Conservation (phyloP, 2,888 invertebrate species). For the Patella pellucida region DNA sequence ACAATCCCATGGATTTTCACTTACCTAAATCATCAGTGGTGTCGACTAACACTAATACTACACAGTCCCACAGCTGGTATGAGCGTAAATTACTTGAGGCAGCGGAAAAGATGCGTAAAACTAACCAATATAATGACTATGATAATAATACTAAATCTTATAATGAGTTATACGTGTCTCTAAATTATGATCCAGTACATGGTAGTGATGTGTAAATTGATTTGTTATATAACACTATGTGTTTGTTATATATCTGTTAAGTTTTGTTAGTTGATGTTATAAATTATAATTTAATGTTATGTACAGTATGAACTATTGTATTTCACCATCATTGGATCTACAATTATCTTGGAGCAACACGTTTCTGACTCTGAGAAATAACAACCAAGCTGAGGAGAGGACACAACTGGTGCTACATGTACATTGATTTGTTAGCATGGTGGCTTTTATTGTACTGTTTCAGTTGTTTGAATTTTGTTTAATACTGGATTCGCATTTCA, state of each 20-base stretch:
- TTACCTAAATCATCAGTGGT: not conserved
- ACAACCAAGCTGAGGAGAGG: no score
- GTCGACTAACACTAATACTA: not conserved
- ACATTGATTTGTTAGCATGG: no score
- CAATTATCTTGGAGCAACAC: no score
- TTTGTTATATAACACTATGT: not conserved
- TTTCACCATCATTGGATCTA: no score
- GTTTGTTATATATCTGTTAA: not conserved
- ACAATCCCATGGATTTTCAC: conserved; percentile 14
- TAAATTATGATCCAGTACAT: conserved; percentile 39
- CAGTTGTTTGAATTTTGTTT: no score
- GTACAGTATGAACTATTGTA: no score
- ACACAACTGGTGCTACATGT: no score
- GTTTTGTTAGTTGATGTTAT: not conserved
- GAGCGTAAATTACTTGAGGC: conserved; percentile 56
- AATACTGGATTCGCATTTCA: no score
- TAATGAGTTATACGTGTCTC: not conserved
- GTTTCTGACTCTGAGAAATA: no score
- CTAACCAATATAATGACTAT: conserved; percentile 34
- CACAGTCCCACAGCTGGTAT: conserved; percentile 46
- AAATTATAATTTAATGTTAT: no score
- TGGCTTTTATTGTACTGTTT: no score
- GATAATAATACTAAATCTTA: conserved; percentile 4
- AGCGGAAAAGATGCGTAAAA: conserved; percentile 51
- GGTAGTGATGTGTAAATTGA: conserved; percentile 50